phyloP scores from a whole-genome alignment of 2,797 vertebrate species.

The Sebastes oblongus region DNA sequence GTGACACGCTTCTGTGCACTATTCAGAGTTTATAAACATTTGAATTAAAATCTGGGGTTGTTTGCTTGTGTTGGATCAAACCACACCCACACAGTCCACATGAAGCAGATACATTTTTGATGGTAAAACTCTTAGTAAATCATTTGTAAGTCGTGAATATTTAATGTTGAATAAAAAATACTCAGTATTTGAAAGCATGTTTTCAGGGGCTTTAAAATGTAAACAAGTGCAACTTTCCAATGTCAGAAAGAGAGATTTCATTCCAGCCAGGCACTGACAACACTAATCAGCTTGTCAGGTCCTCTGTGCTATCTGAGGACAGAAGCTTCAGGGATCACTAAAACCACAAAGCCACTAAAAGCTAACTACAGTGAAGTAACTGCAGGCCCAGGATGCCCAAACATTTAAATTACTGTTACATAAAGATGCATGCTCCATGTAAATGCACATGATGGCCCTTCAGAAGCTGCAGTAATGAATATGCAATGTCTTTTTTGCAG shows the following conservation, averaged over 20 bases:
- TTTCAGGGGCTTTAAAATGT: not conserved
- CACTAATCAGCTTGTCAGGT: slow-evolving; percentile 6
- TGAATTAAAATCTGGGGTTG: not conserved
- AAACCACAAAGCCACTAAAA: not conserved
- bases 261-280: not conserved
- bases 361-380: not conserved
- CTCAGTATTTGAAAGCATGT: not conserved
- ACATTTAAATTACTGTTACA: not conserved
- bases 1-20: not conserved
- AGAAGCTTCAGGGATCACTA: not conserved
- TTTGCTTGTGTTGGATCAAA: not conserved
- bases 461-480: slow-evolving; percentile 33
- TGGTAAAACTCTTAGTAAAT: not conserved
- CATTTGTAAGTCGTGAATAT: not conserved
- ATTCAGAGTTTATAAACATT: not conserved
- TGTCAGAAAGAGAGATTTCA: not conserved
- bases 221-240: slow-evolving; percentile 5
- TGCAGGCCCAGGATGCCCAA: not conserved
- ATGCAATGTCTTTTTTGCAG: slow-evolving; percentile 4
- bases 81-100: not conserved
- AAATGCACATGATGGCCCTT: slow-evolving; percentile 31
- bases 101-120: not conserved
- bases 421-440: slow-evolving; percentile 6
- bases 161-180: not conserved
- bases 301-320: not conserved